These are phyloP conservation scores for Nothobranchius furzeri DNA, from an alignment of 2,113 vertebrate species.

Conservation along the genomic window DNA sequence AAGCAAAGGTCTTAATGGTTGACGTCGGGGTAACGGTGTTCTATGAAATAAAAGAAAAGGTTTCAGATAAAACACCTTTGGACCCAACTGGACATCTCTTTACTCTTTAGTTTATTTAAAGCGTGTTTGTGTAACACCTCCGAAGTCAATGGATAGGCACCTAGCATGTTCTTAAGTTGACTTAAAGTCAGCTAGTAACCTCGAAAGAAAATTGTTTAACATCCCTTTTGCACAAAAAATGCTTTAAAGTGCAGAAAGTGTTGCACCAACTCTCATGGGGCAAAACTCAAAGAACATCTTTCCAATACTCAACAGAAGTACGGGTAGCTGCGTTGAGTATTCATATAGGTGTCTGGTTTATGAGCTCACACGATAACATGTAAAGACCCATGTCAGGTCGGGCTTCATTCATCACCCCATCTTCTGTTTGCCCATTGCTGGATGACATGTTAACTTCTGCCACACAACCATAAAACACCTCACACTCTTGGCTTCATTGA, in stretches of 20 bases:
- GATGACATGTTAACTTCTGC: constrained; percentile 3
- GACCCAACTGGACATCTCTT: too few species aligned
- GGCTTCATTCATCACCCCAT: constrained; percentile 16
- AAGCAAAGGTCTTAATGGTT: constrained; percentile 17
- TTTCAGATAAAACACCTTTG: background rate
- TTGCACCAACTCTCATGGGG: background rate
- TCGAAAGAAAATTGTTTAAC: too few species aligned
- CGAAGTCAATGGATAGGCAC: too few species aligned
- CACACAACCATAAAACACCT: background rate
- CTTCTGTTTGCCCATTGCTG: constrained; percentile 19
- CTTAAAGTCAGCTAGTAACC: too few species aligned
- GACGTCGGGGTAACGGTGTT: background rate
- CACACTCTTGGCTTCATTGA: background rate
- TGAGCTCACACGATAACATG: constrained; percentile 44
- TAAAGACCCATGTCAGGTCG: constrained; percentile 39
- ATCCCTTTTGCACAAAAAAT: background rate
- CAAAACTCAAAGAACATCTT: background rate
- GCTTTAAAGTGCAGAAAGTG: background rate
- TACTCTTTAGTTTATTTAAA: too few species aligned
- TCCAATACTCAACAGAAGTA: constrained; percentile 8
- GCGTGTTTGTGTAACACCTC: too few species aligned
- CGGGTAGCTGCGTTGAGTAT: constrained; percentile 26
- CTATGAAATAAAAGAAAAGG: background rate
- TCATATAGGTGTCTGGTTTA: constrained; percentile 42
- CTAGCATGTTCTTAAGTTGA: too few species aligned